Percentiles rank a stretch among this genome's conserved stretches.
phyloP scores from a whole-genome alignment of 2,797 vertebrate genomes.

The Myoxocephalus aenaeus region DNA sequence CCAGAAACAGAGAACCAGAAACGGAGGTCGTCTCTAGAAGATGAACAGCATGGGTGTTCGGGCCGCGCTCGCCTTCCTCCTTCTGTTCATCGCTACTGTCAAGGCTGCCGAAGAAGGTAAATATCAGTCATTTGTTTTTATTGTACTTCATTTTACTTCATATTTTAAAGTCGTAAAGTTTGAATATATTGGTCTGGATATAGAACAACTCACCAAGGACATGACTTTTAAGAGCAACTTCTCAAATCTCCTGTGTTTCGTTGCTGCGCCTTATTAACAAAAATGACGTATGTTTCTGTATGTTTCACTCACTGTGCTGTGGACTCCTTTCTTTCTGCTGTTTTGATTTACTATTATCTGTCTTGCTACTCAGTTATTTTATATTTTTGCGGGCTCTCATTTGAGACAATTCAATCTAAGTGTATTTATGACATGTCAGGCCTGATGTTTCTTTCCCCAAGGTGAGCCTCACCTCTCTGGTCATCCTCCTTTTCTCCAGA shows the following conservation, averaged over 20 bases:
- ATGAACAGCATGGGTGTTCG: conserved; percentile 33
- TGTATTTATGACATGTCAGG: not conserved
- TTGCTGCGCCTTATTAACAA: accelerated
- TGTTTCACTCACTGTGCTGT: not conserved
- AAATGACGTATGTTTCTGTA: not conserved
- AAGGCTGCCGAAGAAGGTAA: accelerated
- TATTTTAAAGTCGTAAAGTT: not conserved
- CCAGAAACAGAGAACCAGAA: not conserved
- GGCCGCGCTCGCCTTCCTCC: conserved; percentile 17
- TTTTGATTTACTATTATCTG: not conserved
- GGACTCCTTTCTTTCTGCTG: not conserved
- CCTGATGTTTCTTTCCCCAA: accelerated
- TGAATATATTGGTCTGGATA: accelerated
- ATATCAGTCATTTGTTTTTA: not conserved
- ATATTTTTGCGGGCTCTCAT: not conserved
- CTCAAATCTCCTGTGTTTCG: not conserved
- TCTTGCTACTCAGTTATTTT: not conserved
- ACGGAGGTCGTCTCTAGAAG: not conserved
- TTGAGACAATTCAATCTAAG: too few species aligned
- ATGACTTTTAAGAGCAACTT: accelerated
- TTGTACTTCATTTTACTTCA: accelerated
- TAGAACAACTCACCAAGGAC: not conserved
- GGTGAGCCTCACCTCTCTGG: accelerated
- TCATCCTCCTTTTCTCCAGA: not conserved
- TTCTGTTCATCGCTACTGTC: conserved; percentile 32